A percentile compares a stretch with the other conserved stretches of the same genome.
Conservation (phyloP, 2,888 invertebrate genomes). For the Volucella bombylans region DNA sequence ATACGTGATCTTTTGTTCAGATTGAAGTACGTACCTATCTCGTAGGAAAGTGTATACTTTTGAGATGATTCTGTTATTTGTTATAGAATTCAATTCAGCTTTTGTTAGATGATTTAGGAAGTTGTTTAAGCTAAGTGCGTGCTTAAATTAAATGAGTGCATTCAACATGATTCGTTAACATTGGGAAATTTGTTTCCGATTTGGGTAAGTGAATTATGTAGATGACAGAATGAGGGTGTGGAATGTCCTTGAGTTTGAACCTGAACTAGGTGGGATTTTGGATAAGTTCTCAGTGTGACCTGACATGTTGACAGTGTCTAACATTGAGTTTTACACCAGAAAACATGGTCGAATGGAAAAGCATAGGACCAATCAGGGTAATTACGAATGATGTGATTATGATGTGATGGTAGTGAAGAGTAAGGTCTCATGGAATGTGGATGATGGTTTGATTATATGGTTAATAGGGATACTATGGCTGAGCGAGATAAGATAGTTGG, state of each 20-base stretch:
- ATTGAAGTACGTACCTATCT: not conserved
- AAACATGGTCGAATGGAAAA: not conserved
- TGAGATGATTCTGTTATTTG: conserved; percentile 8
- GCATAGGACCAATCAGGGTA: not conserved
- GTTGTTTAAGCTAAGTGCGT: conserved; percentile 38
- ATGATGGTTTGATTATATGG: not conserved
- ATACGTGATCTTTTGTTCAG: not conserved
- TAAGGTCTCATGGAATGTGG: not conserved
- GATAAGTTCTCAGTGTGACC: conserved; percentile 8
- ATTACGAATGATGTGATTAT: not conserved
- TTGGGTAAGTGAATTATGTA: not conserved
- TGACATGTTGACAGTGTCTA: conserved; percentile 6
- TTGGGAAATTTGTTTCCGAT: not conserved
- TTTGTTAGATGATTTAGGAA: conserved; percentile 52
- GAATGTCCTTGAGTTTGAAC: not conserved
- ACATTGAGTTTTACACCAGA: conserved; percentile 4
- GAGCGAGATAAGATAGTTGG: too few relatives aligned
- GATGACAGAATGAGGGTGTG: not conserved
- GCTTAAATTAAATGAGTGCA: conserved; percentile 7
- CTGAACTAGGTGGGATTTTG: not conserved
- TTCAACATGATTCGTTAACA: conserved; percentile 20
- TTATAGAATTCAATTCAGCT: conserved; percentile 27
- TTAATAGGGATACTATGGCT: too few relatives aligned
- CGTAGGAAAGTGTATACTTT: not conserved
- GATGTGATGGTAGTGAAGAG: conserved; percentile 2